These are phyloP conservation scores for Riptortus pedestris DNA, from an alignment of 1,140 invertebrate genomes.

Conservation along the genomic window DNA sequence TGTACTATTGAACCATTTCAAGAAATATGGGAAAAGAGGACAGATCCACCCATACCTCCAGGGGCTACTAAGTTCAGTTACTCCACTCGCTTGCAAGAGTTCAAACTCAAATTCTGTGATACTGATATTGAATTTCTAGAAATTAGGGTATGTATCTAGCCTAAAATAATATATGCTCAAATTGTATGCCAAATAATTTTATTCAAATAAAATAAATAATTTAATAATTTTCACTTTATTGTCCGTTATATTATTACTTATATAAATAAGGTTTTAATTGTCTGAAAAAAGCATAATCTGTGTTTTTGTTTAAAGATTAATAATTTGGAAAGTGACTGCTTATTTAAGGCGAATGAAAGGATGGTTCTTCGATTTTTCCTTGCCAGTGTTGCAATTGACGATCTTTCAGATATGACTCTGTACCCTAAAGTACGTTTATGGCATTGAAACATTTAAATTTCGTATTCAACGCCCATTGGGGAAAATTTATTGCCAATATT, in stretches of 20 bases:
- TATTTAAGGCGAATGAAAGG: conserved; percentile 67
- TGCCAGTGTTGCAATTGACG: conserved; percentile 55
- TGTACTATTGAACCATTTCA: background rate
- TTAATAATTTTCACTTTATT: no score
- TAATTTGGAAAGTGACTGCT: conserved; percentile 61
- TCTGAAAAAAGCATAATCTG: no score
- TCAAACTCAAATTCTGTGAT: conserved; percentile 53
- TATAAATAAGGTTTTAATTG: no score
- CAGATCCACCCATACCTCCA: conserved; percentile 57
- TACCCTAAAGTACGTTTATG: conserved; percentile 54
- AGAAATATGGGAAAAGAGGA: conserved; percentile 32
- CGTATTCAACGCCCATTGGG: background rate
- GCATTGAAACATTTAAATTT: background rate
- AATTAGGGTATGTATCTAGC: conserved; percentile 40
- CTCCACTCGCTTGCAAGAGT: conserved; percentile 52
- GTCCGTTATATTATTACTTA: no score
- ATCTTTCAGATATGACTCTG: conserved; percentile 61
- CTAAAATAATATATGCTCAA: no score
- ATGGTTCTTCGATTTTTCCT: conserved; percentile 61
- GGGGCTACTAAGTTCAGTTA: conserved; percentile 67
- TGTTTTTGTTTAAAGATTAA: conserved; percentile 34
- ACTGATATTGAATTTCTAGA: conserved; percentile 58
- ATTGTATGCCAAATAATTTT: no score
- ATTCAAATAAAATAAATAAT: no score
- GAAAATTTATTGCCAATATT: background rate